These are phyloP conservation scores for Salmo trutta DNA, from an alignment of 2,797 vertebrate genomes.

Conservation along the genomic window DNA sequence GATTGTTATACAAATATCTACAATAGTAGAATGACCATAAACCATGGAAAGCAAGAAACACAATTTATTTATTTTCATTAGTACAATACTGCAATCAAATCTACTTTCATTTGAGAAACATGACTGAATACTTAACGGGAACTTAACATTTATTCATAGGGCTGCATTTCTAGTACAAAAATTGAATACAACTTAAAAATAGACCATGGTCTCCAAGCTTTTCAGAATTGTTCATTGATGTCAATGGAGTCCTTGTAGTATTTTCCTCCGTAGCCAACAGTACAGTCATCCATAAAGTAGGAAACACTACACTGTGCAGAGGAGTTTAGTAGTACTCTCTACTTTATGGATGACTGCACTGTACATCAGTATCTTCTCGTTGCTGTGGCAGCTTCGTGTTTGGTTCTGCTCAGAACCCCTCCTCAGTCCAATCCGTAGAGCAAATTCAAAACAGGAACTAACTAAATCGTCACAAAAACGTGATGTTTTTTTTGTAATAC, in stretches of 20 bases:
- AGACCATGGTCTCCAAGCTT: not conserved
- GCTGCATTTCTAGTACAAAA: not conserved
- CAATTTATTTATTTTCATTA: not conserved
- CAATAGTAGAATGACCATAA: not conserved
- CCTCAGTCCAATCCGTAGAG: conserved; percentile 9
- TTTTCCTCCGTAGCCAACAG: conserved; percentile 90
- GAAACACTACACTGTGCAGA: conserved; percentile 99
- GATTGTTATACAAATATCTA: not conserved
- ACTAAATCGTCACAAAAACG: not conserved
- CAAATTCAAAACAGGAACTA: not conserved
- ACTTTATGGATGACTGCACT: conserved; percentile 99
- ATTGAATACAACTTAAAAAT: not conserved
- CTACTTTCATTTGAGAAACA: not conserved
- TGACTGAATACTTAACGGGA: not conserved
- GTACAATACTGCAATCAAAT: not conserved
- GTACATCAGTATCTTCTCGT: conserved; percentile 77
- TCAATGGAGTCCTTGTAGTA: conserved; percentile 38
- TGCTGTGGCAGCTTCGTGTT: conserved; percentile 22
- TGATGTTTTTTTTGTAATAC: not conserved
- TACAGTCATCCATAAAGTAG: conserved; percentile 99
- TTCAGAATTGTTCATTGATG: not conserved
- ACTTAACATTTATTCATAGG: not conserved
- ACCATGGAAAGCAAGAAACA: not conserved
- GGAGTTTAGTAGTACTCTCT: conserved; percentile 99
- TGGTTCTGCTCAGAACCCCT: conserved; percentile 17